Evolutionary conservation across 2,888 invertebrate genomes (phyloP), one percentile per base, ranked within the genome.

Genomic region (Agrotis clavis): DNA sequence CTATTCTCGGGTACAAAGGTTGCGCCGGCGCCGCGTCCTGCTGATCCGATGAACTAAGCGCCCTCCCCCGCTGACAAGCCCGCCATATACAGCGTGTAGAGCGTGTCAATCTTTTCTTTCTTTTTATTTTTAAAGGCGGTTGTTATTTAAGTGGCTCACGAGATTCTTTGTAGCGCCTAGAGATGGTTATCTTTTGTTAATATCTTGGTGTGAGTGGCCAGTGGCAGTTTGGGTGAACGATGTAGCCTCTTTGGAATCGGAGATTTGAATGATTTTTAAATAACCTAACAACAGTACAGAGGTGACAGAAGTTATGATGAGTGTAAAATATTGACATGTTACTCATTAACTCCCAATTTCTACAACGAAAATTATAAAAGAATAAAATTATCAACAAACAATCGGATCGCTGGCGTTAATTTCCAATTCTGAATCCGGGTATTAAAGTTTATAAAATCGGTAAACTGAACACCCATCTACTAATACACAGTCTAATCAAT

Each of bases 1-100:
- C 74, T 60, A 19, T 54, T 79, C 71, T 81, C 79, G 84, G 80
- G 87, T 84, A 92, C 94, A 94, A 94, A 94, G 93, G 90, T 86
- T 90, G 93, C 94, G 94, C 92, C 94, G 94, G 95, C 95, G 94
- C 95, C 94, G 89, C 94, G 88, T 87, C 94, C 94, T 92, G 93
- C 94, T 93, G 94, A 88, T 90, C 89, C 89, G 90, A 87, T 90
- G 92, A 90, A 90, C 90, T 92, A 92, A 92, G 91, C 92, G 92
- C 91, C 88, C 91, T 89, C 92, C 90, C 93, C 94, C 90, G 94
- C 93, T 93, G 94, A 90, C 92, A 89, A 73, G 72, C 63, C 64
- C 59, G 60, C 69, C 60, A 71, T 80, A 82, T 85, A 85, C 85
- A 83, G 85, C 61, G 69, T 75, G 75, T 76, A 76, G 61, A 73